Evolutionary conservation across 2,113 vertebrate genomes (phyloP).

Genomic region (Microtus ochrogaster): DNA sequence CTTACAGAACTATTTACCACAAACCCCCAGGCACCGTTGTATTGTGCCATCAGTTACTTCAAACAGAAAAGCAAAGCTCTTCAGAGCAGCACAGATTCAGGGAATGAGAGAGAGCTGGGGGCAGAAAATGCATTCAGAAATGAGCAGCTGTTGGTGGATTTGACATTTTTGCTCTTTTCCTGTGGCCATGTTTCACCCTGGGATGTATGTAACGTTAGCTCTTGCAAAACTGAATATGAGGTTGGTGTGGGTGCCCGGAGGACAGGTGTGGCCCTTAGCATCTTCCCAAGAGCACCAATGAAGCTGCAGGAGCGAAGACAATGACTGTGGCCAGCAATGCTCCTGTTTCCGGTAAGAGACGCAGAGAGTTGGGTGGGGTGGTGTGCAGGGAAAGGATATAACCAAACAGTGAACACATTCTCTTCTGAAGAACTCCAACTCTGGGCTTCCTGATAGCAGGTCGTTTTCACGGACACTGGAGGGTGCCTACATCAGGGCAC

Average conservation of each 20-base stretch:
- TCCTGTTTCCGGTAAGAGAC: conserved; percentile 46
- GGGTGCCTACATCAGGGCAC: not conserved
- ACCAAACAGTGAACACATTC: not conserved
- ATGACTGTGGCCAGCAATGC: not conserved
- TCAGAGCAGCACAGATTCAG: not conserved
- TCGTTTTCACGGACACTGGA: not conserved
- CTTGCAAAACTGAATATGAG: conserved; percentile 34
- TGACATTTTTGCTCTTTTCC: conserved; percentile 51
- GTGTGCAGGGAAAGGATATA: not conserved
- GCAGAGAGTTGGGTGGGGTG: not conserved
- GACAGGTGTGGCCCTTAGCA: conserved; percentile 20
- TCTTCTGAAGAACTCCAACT: not conserved
- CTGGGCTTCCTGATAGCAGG: accelerated
- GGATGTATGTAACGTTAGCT: not conserved
- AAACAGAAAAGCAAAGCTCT: conserved; percentile 56
- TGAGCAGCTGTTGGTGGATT: not conserved
- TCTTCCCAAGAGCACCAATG: conserved; percentile 46
- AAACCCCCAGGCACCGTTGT: conserved; percentile 16
- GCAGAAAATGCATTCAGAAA: not conserved
- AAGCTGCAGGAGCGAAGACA: not conserved
- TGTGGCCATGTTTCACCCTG: conserved; percentile 27
- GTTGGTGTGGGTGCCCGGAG: conserved; percentile 33
- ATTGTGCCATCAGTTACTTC: conserved; percentile 28
- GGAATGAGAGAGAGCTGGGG: not conserved
- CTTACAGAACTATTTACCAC: not conserved